phyloP scores from a whole-genome alignment of 2,113 vertebrate species.

The Phalacrocorax pelagicus region DNA sequence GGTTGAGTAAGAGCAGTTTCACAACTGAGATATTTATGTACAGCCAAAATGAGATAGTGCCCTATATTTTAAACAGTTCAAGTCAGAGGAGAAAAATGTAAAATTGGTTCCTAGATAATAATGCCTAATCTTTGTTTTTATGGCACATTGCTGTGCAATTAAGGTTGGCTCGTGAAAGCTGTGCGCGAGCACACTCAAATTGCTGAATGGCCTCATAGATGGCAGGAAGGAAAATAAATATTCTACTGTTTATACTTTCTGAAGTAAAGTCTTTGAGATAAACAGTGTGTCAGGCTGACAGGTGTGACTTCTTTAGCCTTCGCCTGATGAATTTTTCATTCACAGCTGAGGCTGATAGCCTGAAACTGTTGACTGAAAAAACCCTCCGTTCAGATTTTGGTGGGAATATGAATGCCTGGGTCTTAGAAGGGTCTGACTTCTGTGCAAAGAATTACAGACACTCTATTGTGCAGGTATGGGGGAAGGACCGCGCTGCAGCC shows the following conservation, averaged over 20 bases:
- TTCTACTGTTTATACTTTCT: conserved; percentile 66
- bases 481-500: fast-evolving
- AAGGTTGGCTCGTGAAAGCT: conserved; percentile 66
- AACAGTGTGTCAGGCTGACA: conserved; percentile 66
- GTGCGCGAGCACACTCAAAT: conserved; percentile 24
- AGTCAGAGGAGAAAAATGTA: conserved; percentile 80
- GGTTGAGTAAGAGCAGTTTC: conserved; percentile 63
- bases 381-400: conserved; percentile 13
- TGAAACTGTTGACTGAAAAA: conserved; percentile 60
- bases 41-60: conserved; percentile 71
- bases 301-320: conserved; percentile 69
- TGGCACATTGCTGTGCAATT: conserved; percentile 67
- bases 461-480: background rate
- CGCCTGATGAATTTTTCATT: conserved; percentile 59
- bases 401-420: background rate
- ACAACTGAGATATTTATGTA: conserved; percentile 71
- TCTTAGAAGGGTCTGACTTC: conserved; percentile 10
- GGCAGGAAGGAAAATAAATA: conserved; percentile 76
- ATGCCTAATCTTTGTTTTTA: conserved; percentile 73
- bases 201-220: conserved; percentile 67
- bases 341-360: conserved; percentile 48
- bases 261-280: conserved; percentile 54
- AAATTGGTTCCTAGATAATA: conserved; percentile 73
- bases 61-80: conserved; percentile 74
- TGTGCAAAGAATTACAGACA: background rate